Evolutionary conservation across 2,888 invertebrate genomes (phyloP).

Genomic region (Drosophila leonis): DNA sequence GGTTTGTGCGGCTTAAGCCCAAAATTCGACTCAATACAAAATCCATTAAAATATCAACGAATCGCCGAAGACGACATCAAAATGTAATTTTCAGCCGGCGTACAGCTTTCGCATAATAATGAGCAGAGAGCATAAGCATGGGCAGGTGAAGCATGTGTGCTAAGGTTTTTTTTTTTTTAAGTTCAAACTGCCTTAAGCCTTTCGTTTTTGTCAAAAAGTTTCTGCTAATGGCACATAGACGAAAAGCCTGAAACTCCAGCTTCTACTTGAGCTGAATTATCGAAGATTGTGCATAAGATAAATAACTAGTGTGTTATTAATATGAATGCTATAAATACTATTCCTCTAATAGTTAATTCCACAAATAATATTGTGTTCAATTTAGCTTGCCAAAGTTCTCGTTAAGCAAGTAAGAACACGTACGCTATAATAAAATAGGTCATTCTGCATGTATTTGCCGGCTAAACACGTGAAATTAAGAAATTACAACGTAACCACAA

Average conservation of each 20-base stretch:
- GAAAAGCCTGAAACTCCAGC: not conserved
- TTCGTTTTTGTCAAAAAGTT: conserved; percentile 6
- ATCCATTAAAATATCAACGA: conserved; percentile 78
- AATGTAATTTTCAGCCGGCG: conserved; percentile 69
- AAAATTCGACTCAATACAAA: conserved; percentile 72
- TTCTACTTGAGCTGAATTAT: not conserved
- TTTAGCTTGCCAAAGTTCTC: no score
- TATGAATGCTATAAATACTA: not conserved
- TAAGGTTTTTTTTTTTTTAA: conserved; percentile 11
- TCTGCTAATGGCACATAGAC: not conserved
- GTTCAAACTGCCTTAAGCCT: conserved; percentile 46
- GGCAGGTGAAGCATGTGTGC: conserved; percentile 23
- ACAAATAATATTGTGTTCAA: not conserved
- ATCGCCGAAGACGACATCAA: conserved; percentile 71
- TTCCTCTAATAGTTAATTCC: not conserved
- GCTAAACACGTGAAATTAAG: no score
- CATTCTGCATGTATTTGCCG: no score
- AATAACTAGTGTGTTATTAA: not conserved
- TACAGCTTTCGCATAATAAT: conserved; percentile 75
- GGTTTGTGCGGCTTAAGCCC: conserved; percentile 23
- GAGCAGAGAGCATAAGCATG: conserved; percentile 36
- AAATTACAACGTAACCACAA: no score
- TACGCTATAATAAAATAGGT: no score
- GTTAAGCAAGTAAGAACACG: no score
- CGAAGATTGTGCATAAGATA: not conserved